Evolutionary conservation across 2,797 vertebrate genomes (phyloP).

Genomic region (Myotis planiceps): DNA sequence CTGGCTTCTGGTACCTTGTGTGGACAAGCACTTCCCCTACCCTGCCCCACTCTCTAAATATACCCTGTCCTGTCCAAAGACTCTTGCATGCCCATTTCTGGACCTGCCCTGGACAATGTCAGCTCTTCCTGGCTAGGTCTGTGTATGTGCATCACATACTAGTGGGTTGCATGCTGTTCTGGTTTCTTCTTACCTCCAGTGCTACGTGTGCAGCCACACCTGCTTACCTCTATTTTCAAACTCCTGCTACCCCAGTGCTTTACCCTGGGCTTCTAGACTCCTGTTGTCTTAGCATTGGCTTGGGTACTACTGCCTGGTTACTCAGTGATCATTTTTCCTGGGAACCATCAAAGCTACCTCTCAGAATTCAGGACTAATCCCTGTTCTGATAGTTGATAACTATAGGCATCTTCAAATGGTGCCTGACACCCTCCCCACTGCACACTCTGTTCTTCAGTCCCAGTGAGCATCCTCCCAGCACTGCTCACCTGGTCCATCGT

Average conservation of each 20-base stretch:
- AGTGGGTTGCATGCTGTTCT: background rate
- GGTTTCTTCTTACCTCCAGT: background rate
- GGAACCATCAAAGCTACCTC: background rate
- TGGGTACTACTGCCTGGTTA: background rate
- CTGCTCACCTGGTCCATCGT: background rate
- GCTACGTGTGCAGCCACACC: background rate
- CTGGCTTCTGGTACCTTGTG: background rate
- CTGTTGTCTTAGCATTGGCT: background rate
- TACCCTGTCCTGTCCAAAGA: background rate
- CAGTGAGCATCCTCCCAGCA: background rate
- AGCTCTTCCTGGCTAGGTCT: background rate
- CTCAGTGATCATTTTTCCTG: background rate
- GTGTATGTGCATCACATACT: too few relatives aligned
- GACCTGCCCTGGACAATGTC: background rate
- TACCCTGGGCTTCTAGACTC: background rate
- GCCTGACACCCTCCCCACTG: too few relatives aligned
- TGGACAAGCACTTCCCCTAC: background rate
- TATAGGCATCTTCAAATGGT: background rate
- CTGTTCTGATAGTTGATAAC: background rate
- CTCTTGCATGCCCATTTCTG: background rate
- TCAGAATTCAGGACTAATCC: background rate
- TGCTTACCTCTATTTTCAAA: background rate
- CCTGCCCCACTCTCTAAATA: background rate
- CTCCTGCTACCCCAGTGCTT: background rate
- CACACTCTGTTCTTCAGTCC: background rate